Conservation (phyloP, 1,140 invertebrate genomes). For the Papilio machaon region DNA sequence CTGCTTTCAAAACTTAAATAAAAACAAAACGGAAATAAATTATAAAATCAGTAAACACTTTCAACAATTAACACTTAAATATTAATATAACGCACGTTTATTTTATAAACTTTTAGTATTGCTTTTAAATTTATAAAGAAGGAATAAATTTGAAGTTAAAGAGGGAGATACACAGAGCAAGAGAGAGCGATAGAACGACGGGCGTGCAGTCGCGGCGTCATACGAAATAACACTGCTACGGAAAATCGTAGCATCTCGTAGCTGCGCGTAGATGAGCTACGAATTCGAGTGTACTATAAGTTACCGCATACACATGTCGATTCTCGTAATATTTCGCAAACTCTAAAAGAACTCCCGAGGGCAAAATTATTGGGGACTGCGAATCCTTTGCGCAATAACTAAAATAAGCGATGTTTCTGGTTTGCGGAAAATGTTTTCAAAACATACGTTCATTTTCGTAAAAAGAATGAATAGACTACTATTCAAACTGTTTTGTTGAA, state of each 20-base stretch:
- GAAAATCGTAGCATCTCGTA: constrained; percentile 50
- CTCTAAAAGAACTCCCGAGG: constrained; percentile 23
- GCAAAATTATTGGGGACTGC: constrained; percentile 23
- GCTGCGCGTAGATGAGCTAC: constrained; percentile 49
- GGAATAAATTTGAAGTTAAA: constrained; percentile 54
- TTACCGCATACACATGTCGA: constrained; percentile 17
- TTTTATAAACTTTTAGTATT: constrained; percentile 51
- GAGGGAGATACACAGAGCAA: constrained; percentile 51
- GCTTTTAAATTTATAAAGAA: constrained; percentile 50
- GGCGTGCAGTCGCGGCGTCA: constrained; percentile 49
- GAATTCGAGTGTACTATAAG: constrained; percentile 42
- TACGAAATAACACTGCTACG: constrained; percentile 54
- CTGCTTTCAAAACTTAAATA: constrained; percentile 38
- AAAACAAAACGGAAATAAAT: constrained; percentile 41
- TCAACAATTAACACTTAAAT: constrained; percentile 35
- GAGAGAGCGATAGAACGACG: constrained; percentile 51
- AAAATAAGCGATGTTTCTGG: background rate
- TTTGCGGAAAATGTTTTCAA: constrained; percentile 12
- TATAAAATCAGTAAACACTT: constrained; percentile 30
- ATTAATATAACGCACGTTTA: constrained; percentile 43
- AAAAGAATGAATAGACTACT: too few relatives aligned
- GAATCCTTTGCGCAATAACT: constrained; percentile 16
- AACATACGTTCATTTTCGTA: background rate
- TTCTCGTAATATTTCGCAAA: constrained; percentile 27
- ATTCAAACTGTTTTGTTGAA: background rate